These are phyloP conservation scores for Hydrozoanthus tunicans DNA, from an alignment of 64 coral and sea anemone species.

Conservation along the genomic window DNA sequence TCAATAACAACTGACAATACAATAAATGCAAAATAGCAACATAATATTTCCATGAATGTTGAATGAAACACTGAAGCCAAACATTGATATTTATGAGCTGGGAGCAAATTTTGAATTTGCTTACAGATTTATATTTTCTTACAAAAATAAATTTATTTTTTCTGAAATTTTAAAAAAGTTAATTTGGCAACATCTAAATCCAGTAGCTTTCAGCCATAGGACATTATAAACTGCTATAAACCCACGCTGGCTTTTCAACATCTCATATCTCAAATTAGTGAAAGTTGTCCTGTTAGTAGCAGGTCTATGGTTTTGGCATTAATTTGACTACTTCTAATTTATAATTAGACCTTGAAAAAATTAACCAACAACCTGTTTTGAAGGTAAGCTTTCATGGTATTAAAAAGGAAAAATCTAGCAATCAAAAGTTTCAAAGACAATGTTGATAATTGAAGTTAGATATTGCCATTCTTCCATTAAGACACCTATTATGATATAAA, in stretches of 20 bases:
- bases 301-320: background rate
- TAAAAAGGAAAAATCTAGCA: background rate
- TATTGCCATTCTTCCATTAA: background rate
- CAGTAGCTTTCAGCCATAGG: background rate
- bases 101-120: background rate
- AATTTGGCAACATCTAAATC: constrained; percentile 37
- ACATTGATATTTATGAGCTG: background rate
- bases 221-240: background rate
- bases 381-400: background rate
- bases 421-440: background rate
- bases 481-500: background rate
- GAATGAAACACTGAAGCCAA: constrained; percentile 23
- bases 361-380: background rate
- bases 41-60: background rate
- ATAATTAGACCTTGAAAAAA: background rate
- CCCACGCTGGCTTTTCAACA: background rate
- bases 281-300: background rate
- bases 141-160: constrained; percentile 35
- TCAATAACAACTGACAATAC: too few relatives aligned
- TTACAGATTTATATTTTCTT: constrained; percentile 14
- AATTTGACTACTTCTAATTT: background rate
- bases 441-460: background rate
- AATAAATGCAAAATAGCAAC: background rate
- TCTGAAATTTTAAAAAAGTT: background rate
- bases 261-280: background rate